Evolutionary conservation across 2,113 vertebrate genomes (phyloP), one percentile per base, ranked within the genome.

Genomic region (Penelope pileata): DNA sequence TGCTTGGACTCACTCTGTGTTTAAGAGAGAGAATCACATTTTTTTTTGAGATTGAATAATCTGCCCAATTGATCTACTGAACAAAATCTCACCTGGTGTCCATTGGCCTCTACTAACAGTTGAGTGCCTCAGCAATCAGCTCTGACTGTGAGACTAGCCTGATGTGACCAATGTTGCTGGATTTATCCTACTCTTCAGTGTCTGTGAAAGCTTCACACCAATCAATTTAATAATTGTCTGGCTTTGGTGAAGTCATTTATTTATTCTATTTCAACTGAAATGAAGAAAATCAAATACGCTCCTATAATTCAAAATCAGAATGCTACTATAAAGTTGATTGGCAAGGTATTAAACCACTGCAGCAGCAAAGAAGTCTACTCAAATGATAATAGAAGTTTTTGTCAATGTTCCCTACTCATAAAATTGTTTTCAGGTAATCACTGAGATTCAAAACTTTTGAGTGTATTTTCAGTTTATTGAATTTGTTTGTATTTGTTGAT

Each of bases 281-380:
- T 29, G 2, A 30, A 2, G 26, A 64, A 47, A 70, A 53, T 48
- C 38, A 67, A n/a, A n/a, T 9, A 16, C 4, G 5, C 24, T 86
- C 8, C 6, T 77, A 1, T 38, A 18, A 21, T 23, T 84, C 54
- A 26, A 12, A 47, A 21, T 15, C 32, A 16, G 27, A 56, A 69
- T 58, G 26, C 7, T 5, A 0, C 10, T 56, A 81, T 48, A 4
- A 48, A 50, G 26, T 18, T 79, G 51, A 32, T 42, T 42, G 15
- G 24, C 2, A 3, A 5, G 27, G 2, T 36, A 10, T 50, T 15
- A 68, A 82, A 54, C 40, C 2, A 29, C 1, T 1, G 32, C 10
- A 76, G n/a, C 4, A 19, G 47, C 29, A 27, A 43, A 77, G 5
- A 74, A 17, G 2, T 29, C 36, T 62, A n/a, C 29, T 51, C 1